Evolutionary conservation across 2,888 invertebrate species (phyloP), one percentile per base, ranked within the genome.

Genomic region (Macaria notata): DNA sequence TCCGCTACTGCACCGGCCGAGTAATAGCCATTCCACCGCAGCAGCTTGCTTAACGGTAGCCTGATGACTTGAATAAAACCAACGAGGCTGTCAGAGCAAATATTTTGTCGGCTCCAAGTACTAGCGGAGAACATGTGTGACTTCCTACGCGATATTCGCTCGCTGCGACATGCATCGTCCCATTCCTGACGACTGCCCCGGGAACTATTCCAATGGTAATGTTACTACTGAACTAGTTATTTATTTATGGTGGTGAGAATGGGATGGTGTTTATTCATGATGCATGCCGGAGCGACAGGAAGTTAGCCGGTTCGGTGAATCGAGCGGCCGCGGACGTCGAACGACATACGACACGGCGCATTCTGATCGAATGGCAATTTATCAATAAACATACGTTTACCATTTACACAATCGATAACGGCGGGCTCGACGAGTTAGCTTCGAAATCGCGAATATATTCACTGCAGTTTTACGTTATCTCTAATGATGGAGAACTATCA

Each of bases 21-120:
- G 76, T 77, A 80, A 78, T 79, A 81, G 79, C 75, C 69, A 73
- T 77, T 75, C 72, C 69, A 64, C 64, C 59, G 73, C 65, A 71
- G 72, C 66, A 79, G 84, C 81, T 88, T 84, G 69, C 78, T 83
- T 88, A 88, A 88, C 89, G 88, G 89, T 82, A 75, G 69, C 73
- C 71, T 76, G 77, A 80, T 81, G 79, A 80, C 77, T 83, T 78
- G 79, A 81, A 86, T 86, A 81, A 84, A 86, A 81, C 79, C 75
- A 78, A 75, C 75, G 72, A 71, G 70, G 76, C 75, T 72, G 73
- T 70, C 73, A 73, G 68, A 72, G 75, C 76, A 81, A 84, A 84
- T 77, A 79, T 78, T 77, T 79, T 72, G 74, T 76, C 72, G 72
- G 63, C 71, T 72, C 65, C 78, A 73, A 76, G 73, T 76, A 73